Evolutionary conservation across 2,113 vertebrate species (phyloP).

Genomic region (Lophura nycthemera): DNA sequence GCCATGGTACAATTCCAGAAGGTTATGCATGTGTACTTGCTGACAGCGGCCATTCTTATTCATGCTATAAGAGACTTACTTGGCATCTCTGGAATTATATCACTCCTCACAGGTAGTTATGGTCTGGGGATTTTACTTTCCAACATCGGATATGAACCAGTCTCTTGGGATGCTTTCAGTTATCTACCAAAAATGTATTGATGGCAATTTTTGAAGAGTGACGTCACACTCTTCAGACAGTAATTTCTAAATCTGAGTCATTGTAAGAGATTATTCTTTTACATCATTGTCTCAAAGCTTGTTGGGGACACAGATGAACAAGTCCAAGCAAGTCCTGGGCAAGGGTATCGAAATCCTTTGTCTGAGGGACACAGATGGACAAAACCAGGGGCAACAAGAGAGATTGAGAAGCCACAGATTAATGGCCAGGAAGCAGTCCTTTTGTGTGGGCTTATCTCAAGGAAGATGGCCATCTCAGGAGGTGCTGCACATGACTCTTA

Average conservation of each 20-base stretch:
- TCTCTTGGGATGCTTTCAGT: background rate
- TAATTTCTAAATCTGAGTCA: background rate
- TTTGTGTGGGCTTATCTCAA: too few species aligned
- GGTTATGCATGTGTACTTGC: accelerated
- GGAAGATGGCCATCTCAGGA: too few species aligned
- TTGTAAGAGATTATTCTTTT: too few species aligned
- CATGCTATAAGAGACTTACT: background rate
- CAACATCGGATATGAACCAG: background rate
- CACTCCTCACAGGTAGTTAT: background rate
- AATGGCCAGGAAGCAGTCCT: too few species aligned
- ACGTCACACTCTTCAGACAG: background rate
- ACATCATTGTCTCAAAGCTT: too few species aligned
- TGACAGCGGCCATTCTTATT: background rate
- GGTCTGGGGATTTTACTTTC: background rate
- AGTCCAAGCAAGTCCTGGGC: too few species aligned
- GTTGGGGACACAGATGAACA: too few species aligned
- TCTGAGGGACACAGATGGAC: too few species aligned
- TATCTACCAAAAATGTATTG: background rate
- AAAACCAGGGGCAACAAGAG: too few species aligned
- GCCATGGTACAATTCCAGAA: background rate
- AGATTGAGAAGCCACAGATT: too few species aligned
- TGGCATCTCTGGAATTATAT: background rate
- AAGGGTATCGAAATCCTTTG: too few species aligned
- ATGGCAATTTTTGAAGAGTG: background rate
- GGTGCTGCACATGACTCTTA: too few species aligned